Base-by-base conservation (phyloP, 2,113 vertebrate genomes). In the Pedetes capensis region DNA sequence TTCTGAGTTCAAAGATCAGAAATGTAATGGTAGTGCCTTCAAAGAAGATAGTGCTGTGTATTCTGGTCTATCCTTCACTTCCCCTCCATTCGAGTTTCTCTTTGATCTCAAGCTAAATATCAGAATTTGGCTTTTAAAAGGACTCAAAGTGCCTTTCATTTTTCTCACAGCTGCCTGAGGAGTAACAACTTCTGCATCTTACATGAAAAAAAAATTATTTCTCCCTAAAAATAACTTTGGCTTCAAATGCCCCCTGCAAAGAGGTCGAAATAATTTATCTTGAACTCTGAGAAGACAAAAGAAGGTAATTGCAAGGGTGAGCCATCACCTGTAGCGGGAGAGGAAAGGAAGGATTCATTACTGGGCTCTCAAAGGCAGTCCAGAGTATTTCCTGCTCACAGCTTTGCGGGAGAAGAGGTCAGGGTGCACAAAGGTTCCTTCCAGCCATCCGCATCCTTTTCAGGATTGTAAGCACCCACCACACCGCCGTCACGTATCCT, bases 61-160 rank as follows among this genome's bases (percentile, higher is more conserved):
- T 95, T 91, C 80, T 22, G 12, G 49, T 94, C 95, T 95, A 42
- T 93, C 95, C 88, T 94, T 75, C 0, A 18, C 88, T 97, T 97
- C 95, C 95, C 97, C 94, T 97, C 97, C 95, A 97, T 97, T 95
- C 74, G 4, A 5, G 87, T 97, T 78, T 94, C 74, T 90, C 97
- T 98, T 98, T 98, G 98, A 98, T 98, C 98, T 98, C 96, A 83
- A 98, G 95, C 97, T 98, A 98, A 98, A 98, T 96, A 98, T 98
- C 97, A 98, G 97, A 98, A 98, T 93, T 87, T 87, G 97, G 97
- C 96, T 98, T 98, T 98, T 98, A 97, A 98, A 98, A 98, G 97
- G 97, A 95, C 89, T 98, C 96, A 93, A 98, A 98, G 96, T 97
- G 96, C 68, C 96, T 98, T 98, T 98, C 98, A 98, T 98, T 98